These are phyloP conservation scores for Malthinus flaveolus DNA, from an alignment of 2,888 invertebrate species.

Conservation along the genomic window DNA sequence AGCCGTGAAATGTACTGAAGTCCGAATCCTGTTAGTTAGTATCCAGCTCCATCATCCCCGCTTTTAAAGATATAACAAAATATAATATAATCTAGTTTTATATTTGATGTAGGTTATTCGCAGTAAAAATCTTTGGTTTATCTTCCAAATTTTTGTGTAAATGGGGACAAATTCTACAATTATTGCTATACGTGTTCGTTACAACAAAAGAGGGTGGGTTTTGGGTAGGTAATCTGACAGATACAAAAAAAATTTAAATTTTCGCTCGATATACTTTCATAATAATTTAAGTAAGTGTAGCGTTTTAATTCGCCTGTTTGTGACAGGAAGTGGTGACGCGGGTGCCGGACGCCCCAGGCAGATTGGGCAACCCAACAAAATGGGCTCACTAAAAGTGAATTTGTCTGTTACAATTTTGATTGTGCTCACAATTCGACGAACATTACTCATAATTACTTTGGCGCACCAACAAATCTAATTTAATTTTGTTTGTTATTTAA, in stretches of 20 bases:
- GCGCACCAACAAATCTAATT: no score
- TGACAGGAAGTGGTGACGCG: constrained; percentile 47
- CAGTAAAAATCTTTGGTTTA: no score
- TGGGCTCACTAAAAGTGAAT: constrained; percentile 9
- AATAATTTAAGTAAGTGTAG: constrained; percentile 46
- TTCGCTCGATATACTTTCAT: constrained; percentile 51
- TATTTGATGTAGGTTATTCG: no score
- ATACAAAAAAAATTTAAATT: constrained; percentile 34
- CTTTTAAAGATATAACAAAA: neutral
- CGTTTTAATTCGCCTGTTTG: constrained; percentile 47
- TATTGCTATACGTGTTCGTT: constrained; percentile 5
- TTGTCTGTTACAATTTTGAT: constrained; percentile 14
- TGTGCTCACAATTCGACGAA: neutral
- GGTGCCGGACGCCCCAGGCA: constrained; percentile 34
- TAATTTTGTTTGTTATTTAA: no score
- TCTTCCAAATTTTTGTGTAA: no score
- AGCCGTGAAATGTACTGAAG: constrained; percentile 34
- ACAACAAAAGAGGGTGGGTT: neutral
- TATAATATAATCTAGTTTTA: no score
- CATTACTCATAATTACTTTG: no score
- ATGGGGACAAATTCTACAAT: neutral
- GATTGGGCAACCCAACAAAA: constrained; percentile 22
- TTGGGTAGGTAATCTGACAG: constrained; percentile 18
- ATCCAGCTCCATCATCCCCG: constrained; percentile 9
- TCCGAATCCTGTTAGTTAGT: constrained; percentile 22